phyloP scores from a whole-genome alignment of 2,888 invertebrate species.

The Agonopterix heracliana region DNA sequence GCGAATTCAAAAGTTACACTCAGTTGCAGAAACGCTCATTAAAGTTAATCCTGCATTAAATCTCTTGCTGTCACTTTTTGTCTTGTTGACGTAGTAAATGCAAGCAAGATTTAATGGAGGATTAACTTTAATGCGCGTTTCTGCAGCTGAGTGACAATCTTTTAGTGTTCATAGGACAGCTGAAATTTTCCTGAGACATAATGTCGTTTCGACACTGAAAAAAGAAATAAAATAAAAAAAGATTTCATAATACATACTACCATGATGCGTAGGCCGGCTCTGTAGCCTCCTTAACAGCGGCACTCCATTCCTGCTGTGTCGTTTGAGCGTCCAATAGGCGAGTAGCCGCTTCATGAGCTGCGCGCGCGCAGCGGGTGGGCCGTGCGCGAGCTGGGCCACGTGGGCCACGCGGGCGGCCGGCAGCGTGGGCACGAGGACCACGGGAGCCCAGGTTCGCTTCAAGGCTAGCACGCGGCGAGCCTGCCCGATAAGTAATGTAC shows the following conservation, averaged over 20 bases:
- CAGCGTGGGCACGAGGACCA: conserved; percentile 95
- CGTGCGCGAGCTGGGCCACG: conserved; percentile 85
- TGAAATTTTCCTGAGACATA: no score
- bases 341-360: conserved; percentile 92
- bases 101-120: no score
- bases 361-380: conserved; percentile 80
- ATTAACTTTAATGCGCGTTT: no score
- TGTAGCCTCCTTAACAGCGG: conserved; percentile 86
- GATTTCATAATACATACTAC: conserved; percentile 13
- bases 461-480: conserved; percentile 91
- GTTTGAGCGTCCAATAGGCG: conserved; percentile 97
- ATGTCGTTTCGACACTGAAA: no score
- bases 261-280: conserved; percentile 47
- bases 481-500: conserved; percentile 20
- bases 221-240: no score
- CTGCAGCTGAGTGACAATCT: no score
- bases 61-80: no score
- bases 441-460: conserved; percentile 92
- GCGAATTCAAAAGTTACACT: no score
- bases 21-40: no score
- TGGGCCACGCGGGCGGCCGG: conserved; percentile 92
- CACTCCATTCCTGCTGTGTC: conserved; percentile 96
- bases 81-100: no score
- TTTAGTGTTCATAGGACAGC: no score
- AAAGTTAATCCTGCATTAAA: no score